Evolutionary conservation across 2,888 invertebrate genomes (phyloP).

Genomic region (Acanthococcus lagerstroemiae): DNA sequence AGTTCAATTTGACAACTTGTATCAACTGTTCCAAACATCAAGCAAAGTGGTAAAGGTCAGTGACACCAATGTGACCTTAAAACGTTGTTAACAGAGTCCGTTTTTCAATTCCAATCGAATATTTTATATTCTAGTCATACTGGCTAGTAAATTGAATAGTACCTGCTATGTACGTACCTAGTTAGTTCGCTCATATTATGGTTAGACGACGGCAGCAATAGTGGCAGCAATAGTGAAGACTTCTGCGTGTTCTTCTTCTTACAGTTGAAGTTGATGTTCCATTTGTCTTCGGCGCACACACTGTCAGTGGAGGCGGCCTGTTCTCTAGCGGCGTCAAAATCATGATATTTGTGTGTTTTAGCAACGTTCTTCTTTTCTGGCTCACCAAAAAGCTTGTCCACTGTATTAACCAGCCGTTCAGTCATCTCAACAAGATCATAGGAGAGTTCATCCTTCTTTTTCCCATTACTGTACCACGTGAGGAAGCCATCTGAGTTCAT

Average conservation of each 20-base stretch:
- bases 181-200: too few species aligned
- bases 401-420: constrained; percentile 32
- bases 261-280: constrained; percentile 16
- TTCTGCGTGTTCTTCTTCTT: background rate
- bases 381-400: constrained; percentile 28
- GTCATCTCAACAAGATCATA: constrained; percentile 34
- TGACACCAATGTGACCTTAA: too few species aligned
- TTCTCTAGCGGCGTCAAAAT: background rate
- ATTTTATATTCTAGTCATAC: too few species aligned
- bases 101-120: too few species aligned
- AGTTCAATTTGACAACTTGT: too few species aligned
- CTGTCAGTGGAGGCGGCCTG: background rate
- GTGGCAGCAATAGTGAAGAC: too few species aligned
- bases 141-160: too few species aligned
- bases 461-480: constrained; percentile 13
- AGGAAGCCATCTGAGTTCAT: constrained; percentile 4
- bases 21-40: too few species aligned
- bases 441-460: constrained; percentile 25
- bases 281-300: background rate
- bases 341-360: background rate
- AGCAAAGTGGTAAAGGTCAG: too few species aligned
- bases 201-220: too few species aligned
- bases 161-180: too few species aligned
- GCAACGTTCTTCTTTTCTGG: background rate
- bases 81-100: too few species aligned